phyloP scores from a whole-genome alignment of 2,797 vertebrate genomes.

The Rhinella marina region DNA sequence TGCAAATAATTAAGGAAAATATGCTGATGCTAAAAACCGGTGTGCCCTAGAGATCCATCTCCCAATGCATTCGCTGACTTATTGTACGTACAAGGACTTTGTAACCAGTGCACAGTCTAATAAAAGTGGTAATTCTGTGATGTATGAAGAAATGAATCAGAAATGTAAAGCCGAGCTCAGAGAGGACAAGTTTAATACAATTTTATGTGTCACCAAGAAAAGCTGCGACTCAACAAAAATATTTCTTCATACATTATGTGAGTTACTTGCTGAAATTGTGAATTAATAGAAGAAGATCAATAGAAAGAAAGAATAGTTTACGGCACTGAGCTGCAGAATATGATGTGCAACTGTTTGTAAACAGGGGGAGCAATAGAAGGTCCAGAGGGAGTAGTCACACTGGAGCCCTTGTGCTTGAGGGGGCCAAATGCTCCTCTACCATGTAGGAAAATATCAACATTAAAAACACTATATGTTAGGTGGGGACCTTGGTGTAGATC shows the following conservation, averaged over 20 bases:
- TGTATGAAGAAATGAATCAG: conserved; percentile 10
- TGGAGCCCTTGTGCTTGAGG: too few relatives aligned
- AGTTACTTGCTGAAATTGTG: background rate
- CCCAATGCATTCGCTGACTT: background rate
- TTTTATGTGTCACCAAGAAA: background rate
- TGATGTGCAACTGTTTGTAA: background rate
- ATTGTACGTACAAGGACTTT: conserved; percentile 13
- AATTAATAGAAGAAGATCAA: background rate
- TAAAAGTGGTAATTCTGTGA: conserved; percentile 15
- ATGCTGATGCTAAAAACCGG: conserved; percentile 13
- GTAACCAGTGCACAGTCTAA: background rate
- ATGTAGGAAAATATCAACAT: too few relatives aligned
- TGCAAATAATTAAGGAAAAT: conserved; percentile 24
- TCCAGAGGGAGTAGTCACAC: background rate
- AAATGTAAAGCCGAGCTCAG: background rate
- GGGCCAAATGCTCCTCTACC: too few relatives aligned
- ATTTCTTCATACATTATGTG: conserved; percentile 20
- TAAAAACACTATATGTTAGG: too few relatives aligned
- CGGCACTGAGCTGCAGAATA: background rate
- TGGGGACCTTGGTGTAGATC: too few relatives aligned
- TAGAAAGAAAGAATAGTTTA: background rate
- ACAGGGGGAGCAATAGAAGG: background rate
- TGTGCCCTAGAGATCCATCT: conserved; percentile 17
- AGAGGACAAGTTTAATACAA: conserved; percentile 2
- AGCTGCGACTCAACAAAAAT: conserved; percentile 13